These are phyloP conservation scores for Stigmatopora argus DNA, from an alignment of 2,113 vertebrate genomes.

Conservation along the genomic window DNA sequence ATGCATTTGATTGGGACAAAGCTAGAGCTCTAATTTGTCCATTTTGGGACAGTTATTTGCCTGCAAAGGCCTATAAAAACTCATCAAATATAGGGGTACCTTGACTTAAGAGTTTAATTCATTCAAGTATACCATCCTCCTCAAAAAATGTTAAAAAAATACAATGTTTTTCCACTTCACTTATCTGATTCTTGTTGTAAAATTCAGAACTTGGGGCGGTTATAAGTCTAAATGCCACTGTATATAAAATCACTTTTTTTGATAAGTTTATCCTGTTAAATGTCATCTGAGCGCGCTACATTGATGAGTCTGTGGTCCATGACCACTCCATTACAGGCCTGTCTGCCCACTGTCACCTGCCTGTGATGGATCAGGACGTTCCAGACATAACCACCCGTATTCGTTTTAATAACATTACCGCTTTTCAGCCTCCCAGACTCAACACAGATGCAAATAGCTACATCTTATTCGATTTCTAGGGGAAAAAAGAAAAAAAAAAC, in stretches of 20 bases:
- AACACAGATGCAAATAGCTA: conserved; percentile 41
- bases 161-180: no score
- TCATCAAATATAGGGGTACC: neutral
- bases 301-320: conserved; percentile 32
- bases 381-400: conserved; percentile 53
- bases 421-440: conserved; percentile 16
- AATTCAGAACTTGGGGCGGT: no score
- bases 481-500: conserved; percentile 15
- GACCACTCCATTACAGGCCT: conserved; percentile 56
- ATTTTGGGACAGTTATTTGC: neutral
- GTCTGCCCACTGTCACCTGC: conserved; percentile 53
- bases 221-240: neutral
- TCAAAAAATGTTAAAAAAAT: no score
- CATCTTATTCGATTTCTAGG: conserved; percentile 38
- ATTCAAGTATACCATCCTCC: no score
- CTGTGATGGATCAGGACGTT: conserved; percentile 60
- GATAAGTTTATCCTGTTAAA: neutral
- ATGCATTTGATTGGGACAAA: conserved; percentile 48
- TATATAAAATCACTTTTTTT: conserved; percentile 5
- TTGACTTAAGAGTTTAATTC: neutral
- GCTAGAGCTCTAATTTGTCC: conserved; percentile 29
- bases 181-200: no score
- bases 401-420: conserved; percentile 37
- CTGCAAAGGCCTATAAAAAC: neutral
- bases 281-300: neutral